Evolutionary conservation across 1,140 invertebrate species (phyloP).

Genomic region (Sitophilus oryzae): DNA sequence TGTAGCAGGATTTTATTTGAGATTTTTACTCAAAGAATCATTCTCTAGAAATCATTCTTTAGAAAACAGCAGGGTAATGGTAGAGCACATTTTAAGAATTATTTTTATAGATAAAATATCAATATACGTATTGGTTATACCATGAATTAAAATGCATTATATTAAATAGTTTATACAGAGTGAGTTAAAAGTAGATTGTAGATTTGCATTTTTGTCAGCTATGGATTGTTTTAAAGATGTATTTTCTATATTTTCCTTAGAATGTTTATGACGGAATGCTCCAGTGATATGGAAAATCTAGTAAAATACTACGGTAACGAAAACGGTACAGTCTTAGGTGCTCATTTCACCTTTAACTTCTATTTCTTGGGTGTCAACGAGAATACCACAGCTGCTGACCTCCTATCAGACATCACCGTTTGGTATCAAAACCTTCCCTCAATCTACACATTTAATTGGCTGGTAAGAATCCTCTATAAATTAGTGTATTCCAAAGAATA

Average conservation of each 20-base stretch:
- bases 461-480: conserved; percentile 47
- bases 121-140: no score
- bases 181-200: no score
- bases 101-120: no score
- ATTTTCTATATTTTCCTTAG: conserved; percentile 44
- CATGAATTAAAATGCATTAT: no score
- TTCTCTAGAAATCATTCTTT: no score
- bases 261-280: conserved; percentile 63
- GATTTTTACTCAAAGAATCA: no score
- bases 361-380: conserved; percentile 50
- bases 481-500: no score
- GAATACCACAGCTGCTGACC: conserved; percentile 58
- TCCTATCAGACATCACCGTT: conserved; percentile 48
- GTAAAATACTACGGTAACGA: conserved; percentile 52
- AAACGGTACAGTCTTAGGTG: conserved; percentile 47
- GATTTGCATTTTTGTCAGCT: no score
- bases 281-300: conserved; percentile 49
- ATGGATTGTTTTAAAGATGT: conserved; percentile 18
- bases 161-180: no score
- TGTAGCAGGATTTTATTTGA: no score
- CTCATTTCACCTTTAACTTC: conserved; percentile 65
- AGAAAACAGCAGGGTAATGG: no score
- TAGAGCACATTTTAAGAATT: no score
- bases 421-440: conserved; percentile 56
- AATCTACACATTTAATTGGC: conserved; percentile 52